phyloP scores from a whole-genome alignment of 1,140 invertebrate genomes.

The Magallana gigas region DNA sequence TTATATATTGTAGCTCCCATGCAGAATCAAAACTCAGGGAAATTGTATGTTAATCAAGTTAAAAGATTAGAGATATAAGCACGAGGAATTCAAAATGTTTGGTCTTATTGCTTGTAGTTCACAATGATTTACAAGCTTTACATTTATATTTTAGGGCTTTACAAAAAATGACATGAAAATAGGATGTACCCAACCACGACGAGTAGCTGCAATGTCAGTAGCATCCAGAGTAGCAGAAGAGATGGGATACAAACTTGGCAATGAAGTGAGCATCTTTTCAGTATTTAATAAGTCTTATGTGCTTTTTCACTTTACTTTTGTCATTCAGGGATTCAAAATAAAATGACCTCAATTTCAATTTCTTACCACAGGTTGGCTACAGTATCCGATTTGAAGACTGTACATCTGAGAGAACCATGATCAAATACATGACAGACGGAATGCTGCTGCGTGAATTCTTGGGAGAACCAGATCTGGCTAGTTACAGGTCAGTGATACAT shows the following conservation, averaged over 20 bases:
- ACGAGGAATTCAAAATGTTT: no score
- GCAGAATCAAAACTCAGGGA: no score
- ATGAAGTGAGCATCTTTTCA: constrained; percentile 73
- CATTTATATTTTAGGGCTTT: constrained; percentile 75
- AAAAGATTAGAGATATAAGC: no score
- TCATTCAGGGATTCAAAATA: no score
- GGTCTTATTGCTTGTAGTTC: no score
- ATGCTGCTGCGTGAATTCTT: constrained; percentile 98
- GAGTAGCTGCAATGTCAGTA: constrained; percentile 91
- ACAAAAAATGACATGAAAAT: constrained; percentile 87
- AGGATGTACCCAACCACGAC: constrained; percentile 87
- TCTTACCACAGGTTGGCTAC: constrained; percentile 84
- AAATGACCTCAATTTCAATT: no score
- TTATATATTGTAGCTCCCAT: no score
- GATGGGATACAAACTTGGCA: constrained; percentile 86
- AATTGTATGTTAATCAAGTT: no score
- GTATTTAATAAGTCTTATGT: no score
- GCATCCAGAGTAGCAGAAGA: constrained; percentile 87
- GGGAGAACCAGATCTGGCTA: constrained; percentile 95
- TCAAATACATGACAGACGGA: constrained; percentile 99
- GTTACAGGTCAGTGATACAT: constrained; percentile 84
- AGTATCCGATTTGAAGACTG: constrained; percentile 90
- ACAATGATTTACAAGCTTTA: no score
- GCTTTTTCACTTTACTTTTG: no score
- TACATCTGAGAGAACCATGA: constrained; percentile 86